Evolutionary conservation across 2,113 vertebrate genomes (phyloP).

Genomic region (Suncus etruscus): DNA sequence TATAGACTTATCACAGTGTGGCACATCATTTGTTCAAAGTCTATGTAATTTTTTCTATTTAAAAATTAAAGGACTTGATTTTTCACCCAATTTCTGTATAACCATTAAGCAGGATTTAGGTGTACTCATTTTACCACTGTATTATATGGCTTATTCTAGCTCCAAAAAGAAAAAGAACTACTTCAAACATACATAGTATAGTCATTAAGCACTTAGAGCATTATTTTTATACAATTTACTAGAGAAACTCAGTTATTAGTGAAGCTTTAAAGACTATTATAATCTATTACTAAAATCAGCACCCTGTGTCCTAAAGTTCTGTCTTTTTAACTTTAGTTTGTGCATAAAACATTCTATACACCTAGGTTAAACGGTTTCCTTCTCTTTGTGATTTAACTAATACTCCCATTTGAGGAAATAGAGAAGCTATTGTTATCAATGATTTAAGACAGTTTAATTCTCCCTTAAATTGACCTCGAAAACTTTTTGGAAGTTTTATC

Average conservation of each 20-base stretch:
- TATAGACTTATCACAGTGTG: neutral
- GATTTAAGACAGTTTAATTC: slow-evolving; percentile 41
- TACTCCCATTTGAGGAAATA: neutral
- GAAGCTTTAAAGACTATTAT: slow-evolving; percentile 6
- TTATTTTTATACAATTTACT: neutral
- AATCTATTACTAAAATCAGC: neutral
- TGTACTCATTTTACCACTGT: neutral
- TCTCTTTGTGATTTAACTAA: slow-evolving; percentile 1
- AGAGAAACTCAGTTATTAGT: slow-evolving; percentile 2
- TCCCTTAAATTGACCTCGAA: slow-evolving; percentile 59
- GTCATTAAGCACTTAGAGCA: slow-evolving; percentile 46
- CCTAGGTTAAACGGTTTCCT: slow-evolving; percentile 34
- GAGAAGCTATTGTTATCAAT: slow-evolving; percentile 50
- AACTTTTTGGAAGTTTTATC: slow-evolving; percentile 50
- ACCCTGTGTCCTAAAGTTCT: neutral
- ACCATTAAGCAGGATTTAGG: neutral
- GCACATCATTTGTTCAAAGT: slow-evolving; percentile 46
- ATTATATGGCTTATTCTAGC: neutral
- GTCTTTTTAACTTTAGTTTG: neutral
- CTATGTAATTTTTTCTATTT: slow-evolving; percentile 21
- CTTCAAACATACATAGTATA: neutral
- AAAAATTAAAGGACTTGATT: slow-evolving; percentile 45
- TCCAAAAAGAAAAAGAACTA: slow-evolving; percentile 37
- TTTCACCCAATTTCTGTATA: slow-evolving; percentile 12
- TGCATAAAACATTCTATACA: neutral